Evolutionary conservation across 2,113 vertebrate genomes (phyloP).

Genomic region (Cnemophilus loriae): DNA sequence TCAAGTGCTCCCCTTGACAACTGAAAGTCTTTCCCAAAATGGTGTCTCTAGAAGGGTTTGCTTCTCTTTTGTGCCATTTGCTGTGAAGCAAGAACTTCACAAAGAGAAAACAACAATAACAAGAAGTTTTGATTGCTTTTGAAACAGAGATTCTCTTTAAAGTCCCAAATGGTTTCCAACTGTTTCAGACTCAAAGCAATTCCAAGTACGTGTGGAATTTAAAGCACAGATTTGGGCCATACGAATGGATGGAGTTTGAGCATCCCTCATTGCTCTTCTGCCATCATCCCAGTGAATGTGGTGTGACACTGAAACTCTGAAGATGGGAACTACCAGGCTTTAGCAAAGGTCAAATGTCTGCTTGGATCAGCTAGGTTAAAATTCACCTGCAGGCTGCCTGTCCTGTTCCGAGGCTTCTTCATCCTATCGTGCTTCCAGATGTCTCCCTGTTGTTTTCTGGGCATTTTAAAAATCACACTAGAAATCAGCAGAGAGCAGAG

Average conservation of each 20-base stretch:
- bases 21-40: slow-evolving; percentile 19
- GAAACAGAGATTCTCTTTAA: slow-evolving; percentile 8
- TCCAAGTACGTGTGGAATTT: not conserved
- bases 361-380: slow-evolving; percentile 24
- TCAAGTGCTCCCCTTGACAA: slow-evolving; percentile 32
- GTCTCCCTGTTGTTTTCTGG: not conserved
- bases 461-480: not conserved
- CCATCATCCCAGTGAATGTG: not conserved
- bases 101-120: not conserved
- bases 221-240: not conserved
- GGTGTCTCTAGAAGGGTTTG: not conserved
- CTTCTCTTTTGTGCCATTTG: not conserved
- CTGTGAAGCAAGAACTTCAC: not conserved
- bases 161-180: not conserved
- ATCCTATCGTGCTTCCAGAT: not conserved
- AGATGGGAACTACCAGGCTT: not conserved
- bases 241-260: not conserved
- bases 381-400: slow-evolving; percentile 22
- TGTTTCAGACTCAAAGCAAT: slow-evolving; percentile 10
- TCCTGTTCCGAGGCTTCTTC: not conserved
- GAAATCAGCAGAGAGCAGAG: not conserved
- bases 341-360: slow-evolving; percentile 41
- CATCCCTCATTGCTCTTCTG: not conserved
- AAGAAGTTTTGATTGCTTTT: not conserved
- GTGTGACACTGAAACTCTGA: slow-evolving; percentile 28